Evolutionary conservation across 2,888 invertebrate genomes (phyloP), one percentile per base, ranked within the genome.

Genomic region (Leptopterna dolabrata): DNA sequence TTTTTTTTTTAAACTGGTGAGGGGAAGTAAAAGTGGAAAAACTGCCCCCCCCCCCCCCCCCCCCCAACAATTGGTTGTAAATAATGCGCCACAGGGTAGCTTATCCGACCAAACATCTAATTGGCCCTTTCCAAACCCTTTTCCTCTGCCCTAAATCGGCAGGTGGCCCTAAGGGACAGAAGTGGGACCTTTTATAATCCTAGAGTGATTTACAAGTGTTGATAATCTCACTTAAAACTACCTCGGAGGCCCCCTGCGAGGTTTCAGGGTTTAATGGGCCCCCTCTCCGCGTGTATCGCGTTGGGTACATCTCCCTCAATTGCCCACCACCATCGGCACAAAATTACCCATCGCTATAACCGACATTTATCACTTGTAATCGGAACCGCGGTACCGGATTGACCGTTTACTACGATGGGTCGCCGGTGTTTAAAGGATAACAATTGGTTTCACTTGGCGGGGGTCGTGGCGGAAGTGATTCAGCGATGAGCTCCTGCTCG

Each of bases 201-300:
- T 27, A 24, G 43, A 24, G 45, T 78, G 78, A 78, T 78, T 78
- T 78, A 78, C 78, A 78, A 45, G 6, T 43, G 45, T 14, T 45
- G 78, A 78, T 78, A 78, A 78, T 78, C 78, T 78, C 78, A 78
- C 78, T 78, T 45, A 78, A 78, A 78, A 78, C 78, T 78, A 78
- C 78, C 78, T 24, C 19, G 24, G 63, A 24, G n/a, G n/a, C n/a
- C n/a, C 9, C 63, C 63, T 24, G 19, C 63, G 63, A 63, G 63
- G 63, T 63, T 63, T 63, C 24, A 63, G 63, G 63, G 63, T 63
- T 63, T 36, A 36, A 63, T 19, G n/a, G 63, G 24, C 63, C 19
- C 7, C n/a, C n/a, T n/a, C n/a, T n/a, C n/a, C 24, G 63, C 63
- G 63, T 63, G 24, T 63, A 63, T 19, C 63, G 63, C 24, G 11